Evolutionary conservation across 2,888 invertebrate genomes (phyloP).

Genomic region (Zhuqinia jingwanae): DNA sequence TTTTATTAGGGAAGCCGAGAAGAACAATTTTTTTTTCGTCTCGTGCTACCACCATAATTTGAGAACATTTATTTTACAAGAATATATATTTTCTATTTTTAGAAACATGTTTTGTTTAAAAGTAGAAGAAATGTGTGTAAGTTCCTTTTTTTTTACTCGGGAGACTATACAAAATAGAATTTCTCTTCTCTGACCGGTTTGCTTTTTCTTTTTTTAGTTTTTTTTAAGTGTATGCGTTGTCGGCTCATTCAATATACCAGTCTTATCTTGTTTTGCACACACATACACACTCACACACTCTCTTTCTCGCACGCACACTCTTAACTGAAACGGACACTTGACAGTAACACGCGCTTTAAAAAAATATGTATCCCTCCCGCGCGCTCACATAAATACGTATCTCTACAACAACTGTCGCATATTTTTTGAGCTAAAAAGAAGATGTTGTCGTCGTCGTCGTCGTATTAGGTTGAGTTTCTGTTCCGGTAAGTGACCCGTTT

Average conservation of each 20-base stretch:
- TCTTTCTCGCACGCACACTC: too few relatives aligned
- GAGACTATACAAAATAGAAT: neutral
- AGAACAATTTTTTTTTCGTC: neutral
- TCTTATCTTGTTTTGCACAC: constrained; percentile 59
- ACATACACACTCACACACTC: too few relatives aligned
- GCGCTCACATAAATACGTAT: constrained; percentile 10
- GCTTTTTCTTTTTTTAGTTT: too few relatives aligned
- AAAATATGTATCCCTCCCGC: neutral
- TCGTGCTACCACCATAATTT: neutral
- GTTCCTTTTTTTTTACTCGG: neutral
- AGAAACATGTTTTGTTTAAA: too few relatives aligned
- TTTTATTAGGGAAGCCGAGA: too few relatives aligned
- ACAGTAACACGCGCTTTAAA: constrained; percentile 56
- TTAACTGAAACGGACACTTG: constrained; percentile 26
- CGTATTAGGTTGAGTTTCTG: neutral
- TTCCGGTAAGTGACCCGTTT: constrained; percentile 73
- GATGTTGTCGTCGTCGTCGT: constrained; percentile 49
- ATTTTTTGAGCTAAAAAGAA: constrained; percentile 50
- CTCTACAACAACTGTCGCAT: constrained; percentile 57
- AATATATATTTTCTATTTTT: too few relatives aligned
- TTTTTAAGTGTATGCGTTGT: too few relatives aligned
- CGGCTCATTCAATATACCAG: neutral
- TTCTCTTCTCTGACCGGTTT: neutral
- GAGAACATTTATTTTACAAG: too few relatives aligned
- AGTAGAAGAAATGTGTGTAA: neutral